Evolutionary conservation across 2,113 vertebrate genomes (phyloP).

Genomic region (Pyrgilauda ruficollis): DNA sequence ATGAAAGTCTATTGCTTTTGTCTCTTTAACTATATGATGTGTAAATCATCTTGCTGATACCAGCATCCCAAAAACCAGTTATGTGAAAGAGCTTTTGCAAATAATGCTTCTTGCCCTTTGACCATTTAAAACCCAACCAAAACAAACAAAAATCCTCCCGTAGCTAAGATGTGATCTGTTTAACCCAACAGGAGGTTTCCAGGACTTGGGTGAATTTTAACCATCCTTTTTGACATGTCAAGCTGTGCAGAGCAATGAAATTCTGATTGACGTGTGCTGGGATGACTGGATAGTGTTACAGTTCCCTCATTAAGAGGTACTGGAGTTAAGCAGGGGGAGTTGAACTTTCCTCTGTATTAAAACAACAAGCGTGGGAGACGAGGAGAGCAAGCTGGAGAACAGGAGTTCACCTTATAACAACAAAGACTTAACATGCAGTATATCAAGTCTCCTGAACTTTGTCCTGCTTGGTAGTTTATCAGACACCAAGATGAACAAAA

Average conservation of each 20-base stretch:
- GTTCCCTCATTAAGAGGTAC: conserved; percentile 64
- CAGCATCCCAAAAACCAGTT: conserved; percentile 32
- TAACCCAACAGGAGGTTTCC: conserved; percentile 46
- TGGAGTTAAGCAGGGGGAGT: conserved; percentile 61
- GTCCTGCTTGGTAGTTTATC: conserved; percentile 55
- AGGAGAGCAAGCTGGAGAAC: conserved; percentile 40
- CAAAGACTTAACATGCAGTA: conserved; percentile 49
- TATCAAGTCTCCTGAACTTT: conserved; percentile 55
- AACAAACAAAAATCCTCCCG: conserved; percentile 6
- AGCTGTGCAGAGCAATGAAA: conserved; percentile 46
- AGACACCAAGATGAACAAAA: conserved; percentile 41
- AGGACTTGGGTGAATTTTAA: conserved; percentile 73
- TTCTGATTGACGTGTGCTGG: conserved; percentile 49
- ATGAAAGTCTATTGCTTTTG: background rate
- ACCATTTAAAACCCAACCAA: conserved; percentile 15
- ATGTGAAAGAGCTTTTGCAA: conserved; percentile 41
- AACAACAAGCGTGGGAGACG: conserved; percentile 70
- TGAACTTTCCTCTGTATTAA: conserved; percentile 71
- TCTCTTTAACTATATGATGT: conserved; percentile 43
- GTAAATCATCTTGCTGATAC: conserved; percentile 56
- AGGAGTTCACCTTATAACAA: conserved; percentile 52
- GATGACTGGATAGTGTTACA: conserved; percentile 72
- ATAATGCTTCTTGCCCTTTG: conserved; percentile 24
- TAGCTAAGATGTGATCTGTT: conserved; percentile 29
- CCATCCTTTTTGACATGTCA: conserved; percentile 59